Percentiles rank a stretch among this genome's conserved stretches.
phyloP scores from a whole-genome alignment of 1,140 invertebrate species.

The Caenorhabditis inopinata region DNA sequence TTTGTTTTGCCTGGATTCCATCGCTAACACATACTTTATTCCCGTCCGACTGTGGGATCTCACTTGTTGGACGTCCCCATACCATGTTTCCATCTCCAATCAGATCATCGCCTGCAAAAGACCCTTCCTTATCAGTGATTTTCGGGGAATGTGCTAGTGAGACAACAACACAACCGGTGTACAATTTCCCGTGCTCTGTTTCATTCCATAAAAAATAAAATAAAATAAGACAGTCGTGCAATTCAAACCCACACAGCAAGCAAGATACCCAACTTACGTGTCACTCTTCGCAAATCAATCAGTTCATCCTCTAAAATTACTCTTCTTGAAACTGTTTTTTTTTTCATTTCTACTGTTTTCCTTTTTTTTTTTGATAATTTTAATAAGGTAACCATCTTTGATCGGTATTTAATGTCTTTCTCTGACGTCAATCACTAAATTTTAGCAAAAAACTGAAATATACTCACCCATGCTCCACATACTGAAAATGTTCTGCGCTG shows the following conservation, averaged over 20 bases:
- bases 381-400: not conserved
- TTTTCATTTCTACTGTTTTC: no score
- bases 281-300: conserved; percentile 18
- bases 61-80: conserved; percentile 14
- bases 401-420: not conserved
- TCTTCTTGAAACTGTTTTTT: not conserved
- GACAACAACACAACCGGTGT: not conserved
- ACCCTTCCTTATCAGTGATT: no score
- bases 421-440: not conserved
- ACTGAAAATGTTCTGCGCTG: conserved; percentile 26
- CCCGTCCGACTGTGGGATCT: not conserved
- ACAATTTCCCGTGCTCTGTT: no score
- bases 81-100: conserved; percentile 22
- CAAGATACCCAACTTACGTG: conserved; percentile 24
- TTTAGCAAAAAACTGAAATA: not conserved
- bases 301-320: not conserved
- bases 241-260: no score
- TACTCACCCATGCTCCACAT: conserved; percentile 22
- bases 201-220: no score
- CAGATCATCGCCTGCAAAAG: conserved; percentile 5
- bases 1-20: no score
- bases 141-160: not conserved
- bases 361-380: not conserved
- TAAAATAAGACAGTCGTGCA: no score
- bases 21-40: not conserved